Evolutionary conservation across 1,140 invertebrate species (phyloP), one percentile per base, ranked within the genome.

Genomic region (Aphidius gifuensis): DNA sequence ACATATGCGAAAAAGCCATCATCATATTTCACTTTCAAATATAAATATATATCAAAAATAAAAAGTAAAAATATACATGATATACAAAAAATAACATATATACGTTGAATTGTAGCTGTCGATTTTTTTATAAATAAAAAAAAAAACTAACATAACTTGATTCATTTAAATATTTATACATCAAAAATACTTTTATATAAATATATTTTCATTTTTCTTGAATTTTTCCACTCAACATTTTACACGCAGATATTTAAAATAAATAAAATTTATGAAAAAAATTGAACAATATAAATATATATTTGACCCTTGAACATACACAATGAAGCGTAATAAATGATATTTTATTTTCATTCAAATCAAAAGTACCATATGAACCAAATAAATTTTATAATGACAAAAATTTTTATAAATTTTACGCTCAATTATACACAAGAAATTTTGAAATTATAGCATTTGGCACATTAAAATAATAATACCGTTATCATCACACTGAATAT

Each of bases 341-440:
- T 21, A 51, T 21, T 3, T 23, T 11, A 44, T 58, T 32, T 11
- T 5, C 9, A 39, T 50, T 23, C 23, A 16, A 9, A 11, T 9
- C 21, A 43, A n/a, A 38, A 39, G 9, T 4, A 38, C 55, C 43
- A 53, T 44, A 51, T 54, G 60, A 57, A 40, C 61, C 64, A 66
- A 57, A 55, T 40, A 55, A 42, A 55, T 40, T 55, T 42, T 39
- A 43, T 71, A 74, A 74, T 74, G 70, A 71, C 23, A 32, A 32
- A 32, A 75, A 67, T 72, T 70, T 74, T 77, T 76, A 73, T 67
- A 74, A 77, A 77, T 77, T 77, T 76, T 70, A 76, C 75, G 75
- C 72, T 74, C 74, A 73, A 77, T 77, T 77, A 74, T 74, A 61
- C 68, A 61, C 38, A 55, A 1, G 4, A 32, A 32, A 32, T 32